Conservation (phyloP, 2,113 vertebrate genomes). For the Megaceryle torquata region DNA sequence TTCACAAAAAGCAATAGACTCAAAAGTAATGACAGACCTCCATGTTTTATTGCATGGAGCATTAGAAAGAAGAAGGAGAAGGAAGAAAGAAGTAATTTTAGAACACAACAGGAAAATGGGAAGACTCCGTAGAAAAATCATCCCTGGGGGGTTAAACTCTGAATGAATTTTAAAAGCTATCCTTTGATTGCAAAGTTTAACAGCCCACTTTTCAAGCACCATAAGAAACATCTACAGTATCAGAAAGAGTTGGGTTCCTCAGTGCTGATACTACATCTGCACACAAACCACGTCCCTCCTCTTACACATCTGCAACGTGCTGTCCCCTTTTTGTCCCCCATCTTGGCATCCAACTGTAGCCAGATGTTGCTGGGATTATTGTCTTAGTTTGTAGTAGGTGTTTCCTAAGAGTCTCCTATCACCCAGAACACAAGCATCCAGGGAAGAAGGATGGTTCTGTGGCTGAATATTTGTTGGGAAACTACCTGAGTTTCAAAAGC, state of each 20-base stretch:
- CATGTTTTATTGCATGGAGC: constrained; percentile 21
- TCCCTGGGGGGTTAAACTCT: constrained; percentile 1
- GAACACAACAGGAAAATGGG: constrained; percentile 33
- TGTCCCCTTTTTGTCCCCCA: background rate
- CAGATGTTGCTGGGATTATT: background rate
- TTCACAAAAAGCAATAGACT: constrained; percentile 46
- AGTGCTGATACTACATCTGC: background rate
- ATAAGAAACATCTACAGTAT: background rate
- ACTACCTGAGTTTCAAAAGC: background rate
- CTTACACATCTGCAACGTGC: background rate
- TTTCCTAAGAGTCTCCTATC: background rate
- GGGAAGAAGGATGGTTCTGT: background rate
- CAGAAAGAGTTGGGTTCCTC: background rate
- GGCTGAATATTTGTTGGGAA: background rate
- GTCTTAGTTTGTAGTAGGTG: background rate
- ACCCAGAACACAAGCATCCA: background rate
- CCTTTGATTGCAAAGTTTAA: background rate
- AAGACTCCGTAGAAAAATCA: constrained; percentile 7
- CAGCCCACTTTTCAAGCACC: background rate
- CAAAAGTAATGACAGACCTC: constrained; percentile 35
- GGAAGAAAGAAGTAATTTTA: constrained; percentile 23
- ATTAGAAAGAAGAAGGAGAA: background rate
- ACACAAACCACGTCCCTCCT: background rate
- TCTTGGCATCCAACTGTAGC: background rate
- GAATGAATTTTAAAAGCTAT: constrained; percentile 36